A percentile compares a stretch with the other conserved stretches of the same genome.
Evolutionary conservation across 2,113 vertebrate species (phyloP).

Genomic region (Oreochromis aureus): DNA sequence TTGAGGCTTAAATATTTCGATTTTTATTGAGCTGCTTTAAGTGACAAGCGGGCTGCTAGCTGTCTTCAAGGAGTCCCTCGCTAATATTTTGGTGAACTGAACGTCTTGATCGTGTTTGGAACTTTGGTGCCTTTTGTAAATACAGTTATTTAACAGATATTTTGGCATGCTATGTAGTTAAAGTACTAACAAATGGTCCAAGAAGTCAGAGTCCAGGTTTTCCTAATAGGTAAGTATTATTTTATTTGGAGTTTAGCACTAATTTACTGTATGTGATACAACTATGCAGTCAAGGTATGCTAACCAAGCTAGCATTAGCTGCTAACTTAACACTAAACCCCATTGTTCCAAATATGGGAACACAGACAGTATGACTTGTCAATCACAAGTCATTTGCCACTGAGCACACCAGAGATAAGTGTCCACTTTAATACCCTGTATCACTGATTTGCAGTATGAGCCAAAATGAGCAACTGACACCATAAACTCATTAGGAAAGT

Average conservation of each 20-base stretch:
- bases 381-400: neutral
- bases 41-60: neutral
- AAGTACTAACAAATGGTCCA: too few species aligned
- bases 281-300: neutral
- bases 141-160: neutral
- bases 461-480: neutral
- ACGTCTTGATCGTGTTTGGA: fast-evolving
- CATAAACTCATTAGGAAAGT: neutral
- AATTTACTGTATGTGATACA: neutral
- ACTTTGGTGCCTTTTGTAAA: neutral
- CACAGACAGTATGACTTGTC: neutral
- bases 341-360: neutral
- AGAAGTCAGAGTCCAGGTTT: neutral
- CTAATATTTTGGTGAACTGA: neutral
- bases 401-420: neutral
- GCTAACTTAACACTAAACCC: neutral
- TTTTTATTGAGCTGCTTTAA: neutral
- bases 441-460: neutral
- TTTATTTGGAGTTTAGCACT: neutral
- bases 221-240: neutral
- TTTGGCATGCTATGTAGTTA: neutral
- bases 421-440: neutral
- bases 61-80: neutral
- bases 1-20: neutral
- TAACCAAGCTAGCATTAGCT: neutral